These are phyloP conservation scores for Pseudomugil tenellus DNA, from an alignment of 2,797 vertebrate species.

Conservation along the genomic window DNA sequence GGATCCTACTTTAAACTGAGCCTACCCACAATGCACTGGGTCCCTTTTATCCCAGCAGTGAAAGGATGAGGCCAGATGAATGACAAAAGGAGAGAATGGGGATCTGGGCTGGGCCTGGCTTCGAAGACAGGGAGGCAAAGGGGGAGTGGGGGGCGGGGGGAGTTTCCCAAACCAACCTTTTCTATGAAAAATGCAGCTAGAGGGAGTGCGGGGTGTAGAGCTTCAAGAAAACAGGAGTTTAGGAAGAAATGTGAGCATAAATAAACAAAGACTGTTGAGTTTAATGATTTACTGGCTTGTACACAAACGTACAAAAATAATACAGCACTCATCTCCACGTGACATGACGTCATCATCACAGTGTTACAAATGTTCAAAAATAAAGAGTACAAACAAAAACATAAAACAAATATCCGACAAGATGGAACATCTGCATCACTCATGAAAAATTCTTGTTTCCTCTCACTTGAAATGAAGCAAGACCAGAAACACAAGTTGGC, in stretches of 20 bases:
- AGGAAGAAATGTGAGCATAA: conserved; percentile 69
- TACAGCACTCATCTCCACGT: conserved; percentile 86
- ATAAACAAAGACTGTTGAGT: conserved; percentile 71
- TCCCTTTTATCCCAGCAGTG: conserved; percentile 84
- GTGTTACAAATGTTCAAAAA: conserved; percentile 87
- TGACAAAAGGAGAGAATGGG: conserved; percentile 83
- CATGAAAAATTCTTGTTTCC: conserved; percentile 71
- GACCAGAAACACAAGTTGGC: conserved; percentile 79
- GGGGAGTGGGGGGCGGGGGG: conserved; percentile 10
- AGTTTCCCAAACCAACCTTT: conserved; percentile 60
- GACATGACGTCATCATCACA: conserved; percentile 84
- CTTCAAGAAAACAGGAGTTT: conserved; percentile 10
- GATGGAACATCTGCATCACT: conserved; percentile 82
- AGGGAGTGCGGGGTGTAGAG: not conserved
- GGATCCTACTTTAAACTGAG: conserved; percentile 80
- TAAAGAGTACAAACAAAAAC: conserved; percentile 64
- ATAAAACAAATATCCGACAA: conserved; percentile 66
- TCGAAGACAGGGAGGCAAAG: conserved; percentile 62
- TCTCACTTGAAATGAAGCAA: conserved; percentile 82
- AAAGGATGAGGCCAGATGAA: conserved; percentile 84
- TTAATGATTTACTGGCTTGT: conserved; percentile 90
- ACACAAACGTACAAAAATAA: conserved; percentile 89
- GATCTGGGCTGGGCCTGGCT: conserved; percentile 75
- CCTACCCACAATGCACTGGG: conserved; percentile 82
- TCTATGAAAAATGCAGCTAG: conserved; percentile 61